Conservation (phyloP, 1,140 invertebrate species). For the Chionoecetes opilio region DNA sequence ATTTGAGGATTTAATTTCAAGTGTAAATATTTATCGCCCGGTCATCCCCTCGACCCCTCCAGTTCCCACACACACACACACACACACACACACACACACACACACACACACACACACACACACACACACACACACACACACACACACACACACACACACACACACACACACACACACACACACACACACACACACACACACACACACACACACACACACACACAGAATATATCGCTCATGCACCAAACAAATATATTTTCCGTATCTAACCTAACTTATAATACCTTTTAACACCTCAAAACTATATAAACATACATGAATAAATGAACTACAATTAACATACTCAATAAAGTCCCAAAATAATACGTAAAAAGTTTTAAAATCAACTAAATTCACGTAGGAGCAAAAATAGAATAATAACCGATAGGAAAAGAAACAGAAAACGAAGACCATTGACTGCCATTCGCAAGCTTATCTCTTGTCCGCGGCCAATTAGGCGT, state of each 20-base stretch:
- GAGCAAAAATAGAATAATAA: neutral
- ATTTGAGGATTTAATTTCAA: conserved; percentile 76
- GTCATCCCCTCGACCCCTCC: conserved; percentile 60
- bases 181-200: no score
- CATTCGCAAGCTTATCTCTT: conserved; percentile 55
- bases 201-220: no score
- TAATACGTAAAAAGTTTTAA: neutral
- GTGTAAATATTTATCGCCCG: conserved; percentile 74
- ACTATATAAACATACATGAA: neutral
- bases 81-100: neutral
- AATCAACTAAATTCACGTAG: neutral
- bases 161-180: no score
- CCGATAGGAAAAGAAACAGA: neutral
- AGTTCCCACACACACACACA: neutral
- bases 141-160: no score
- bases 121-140: no score
- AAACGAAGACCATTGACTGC: neutral
- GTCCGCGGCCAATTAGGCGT: conserved; percentile 66
- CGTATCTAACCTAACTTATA: neutral
- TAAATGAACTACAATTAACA: neutral
- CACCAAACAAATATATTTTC: neutral
- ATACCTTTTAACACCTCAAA: neutral
- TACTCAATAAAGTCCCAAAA: neutral
- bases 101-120: neutral
- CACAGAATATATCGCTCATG: neutral